phyloP scores from a whole-genome alignment of 1,140 invertebrate species.

The Antheraea mylitta region DNA sequence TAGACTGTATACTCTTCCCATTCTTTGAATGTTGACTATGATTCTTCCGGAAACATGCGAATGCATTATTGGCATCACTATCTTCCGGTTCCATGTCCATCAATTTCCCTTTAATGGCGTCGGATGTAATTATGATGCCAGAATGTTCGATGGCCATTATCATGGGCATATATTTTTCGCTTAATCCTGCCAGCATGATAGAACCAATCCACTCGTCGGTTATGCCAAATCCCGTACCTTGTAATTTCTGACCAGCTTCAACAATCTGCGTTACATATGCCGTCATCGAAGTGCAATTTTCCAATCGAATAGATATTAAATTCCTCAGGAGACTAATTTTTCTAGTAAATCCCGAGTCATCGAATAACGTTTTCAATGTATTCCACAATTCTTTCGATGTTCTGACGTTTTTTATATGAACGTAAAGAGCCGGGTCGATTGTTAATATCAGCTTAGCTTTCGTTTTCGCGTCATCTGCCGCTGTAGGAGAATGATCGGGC shows the following conservation, averaged over 20 bases:
- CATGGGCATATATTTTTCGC: conserved; percentile 47
- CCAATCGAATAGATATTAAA: conserved; percentile 36
- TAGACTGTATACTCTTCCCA: conserved; percentile 3
- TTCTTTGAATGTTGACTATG: too few relatives aligned
- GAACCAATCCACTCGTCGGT: conserved; percentile 54
- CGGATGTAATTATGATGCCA: conserved; percentile 25
- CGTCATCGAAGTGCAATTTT: too few relatives aligned
- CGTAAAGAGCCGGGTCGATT: conserved; percentile 12
- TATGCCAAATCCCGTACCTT: too few relatives aligned
- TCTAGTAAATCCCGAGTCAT: too few relatives aligned
- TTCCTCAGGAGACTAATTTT: conserved; percentile 37
- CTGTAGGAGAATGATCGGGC: too few relatives aligned
- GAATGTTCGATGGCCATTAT: too few relatives aligned
- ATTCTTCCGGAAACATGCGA: conserved; percentile 7
- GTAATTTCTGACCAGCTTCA: conserved; percentile 29
- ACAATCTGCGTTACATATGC: conserved; percentile 31
- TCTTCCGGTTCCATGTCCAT: conserved; percentile 26
- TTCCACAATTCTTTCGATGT: conserved; percentile 31
- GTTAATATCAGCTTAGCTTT: too few relatives aligned
- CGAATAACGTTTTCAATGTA: too few relatives aligned
- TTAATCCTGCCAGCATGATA: conserved; percentile 48
- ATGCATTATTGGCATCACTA: neutral
- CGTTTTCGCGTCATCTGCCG: too few relatives aligned
- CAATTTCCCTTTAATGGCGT: conserved; percentile 39
- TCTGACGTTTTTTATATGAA: conserved; percentile 13